These are phyloP conservation scores for Cecidostiba fungosa DNA, from an alignment of 2,888 invertebrate species.

Conservation along the genomic window DNA sequence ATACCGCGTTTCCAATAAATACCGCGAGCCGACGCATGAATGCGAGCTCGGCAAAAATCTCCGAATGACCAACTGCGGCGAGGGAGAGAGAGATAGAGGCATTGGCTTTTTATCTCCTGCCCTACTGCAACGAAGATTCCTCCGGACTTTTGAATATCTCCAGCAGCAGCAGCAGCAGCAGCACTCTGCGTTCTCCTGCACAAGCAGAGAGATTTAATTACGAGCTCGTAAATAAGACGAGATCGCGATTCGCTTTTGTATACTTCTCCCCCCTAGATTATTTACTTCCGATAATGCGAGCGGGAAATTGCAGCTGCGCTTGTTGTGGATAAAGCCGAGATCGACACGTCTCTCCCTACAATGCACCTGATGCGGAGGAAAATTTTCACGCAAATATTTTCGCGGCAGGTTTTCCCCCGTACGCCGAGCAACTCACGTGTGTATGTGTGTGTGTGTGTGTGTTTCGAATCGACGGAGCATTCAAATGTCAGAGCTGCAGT, in stretches of 20 bases:
- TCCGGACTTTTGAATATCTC: slow-evolving; percentile 69
- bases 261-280: slow-evolving; percentile 26
- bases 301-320: background rate
- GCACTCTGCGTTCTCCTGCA: slow-evolving; percentile 30
- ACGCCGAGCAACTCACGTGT: background rate
- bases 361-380: background rate
- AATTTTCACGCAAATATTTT: slow-evolving; percentile 16
- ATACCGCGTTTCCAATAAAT: slow-evolving; percentile 76
- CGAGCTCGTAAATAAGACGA: slow-evolving; percentile 59
- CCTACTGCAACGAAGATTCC: slow-evolving; percentile 68
- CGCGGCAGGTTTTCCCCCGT: background rate
- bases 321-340: background rate
- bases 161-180: slow-evolving; percentile 42
- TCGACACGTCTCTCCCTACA: no score
- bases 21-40: slow-evolving; percentile 77
- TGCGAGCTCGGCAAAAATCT: slow-evolving; percentile 75
- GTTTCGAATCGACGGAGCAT: slow-evolving; percentile 70
- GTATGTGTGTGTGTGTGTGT: no score
- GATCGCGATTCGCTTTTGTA: slow-evolving; percentile 56
- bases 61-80: slow-evolving; percentile 76
- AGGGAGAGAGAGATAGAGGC: slow-evolving; percentile 56
- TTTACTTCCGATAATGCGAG: slow-evolving; percentile 40
- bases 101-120: slow-evolving; percentile 69
- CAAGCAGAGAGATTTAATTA: slow-evolving; percentile 61
- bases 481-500: slow-evolving; percentile 77